phyloP scores from a whole-genome alignment of 2,113 vertebrate genomes.

The Microtus richardsoni region DNA sequence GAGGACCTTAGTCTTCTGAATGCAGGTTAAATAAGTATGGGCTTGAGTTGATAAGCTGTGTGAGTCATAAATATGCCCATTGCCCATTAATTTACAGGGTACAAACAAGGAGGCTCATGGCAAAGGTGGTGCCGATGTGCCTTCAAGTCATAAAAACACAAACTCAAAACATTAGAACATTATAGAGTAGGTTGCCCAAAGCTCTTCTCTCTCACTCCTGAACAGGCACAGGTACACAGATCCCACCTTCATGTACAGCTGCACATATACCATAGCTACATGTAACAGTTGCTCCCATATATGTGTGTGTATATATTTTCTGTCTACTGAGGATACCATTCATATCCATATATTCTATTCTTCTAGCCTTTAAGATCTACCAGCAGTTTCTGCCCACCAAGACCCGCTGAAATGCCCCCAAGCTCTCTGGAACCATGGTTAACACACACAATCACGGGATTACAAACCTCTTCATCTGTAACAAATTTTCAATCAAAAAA shows the following conservation, averaged over 20 bases:
- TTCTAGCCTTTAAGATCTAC: slow-evolving; percentile 45
- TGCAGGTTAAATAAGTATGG: not conserved
- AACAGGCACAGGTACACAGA: not conserved
- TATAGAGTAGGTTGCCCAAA: not conserved
- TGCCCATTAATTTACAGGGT: too few relatives aligned
- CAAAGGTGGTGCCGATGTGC: too few relatives aligned
- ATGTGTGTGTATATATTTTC: not conserved
- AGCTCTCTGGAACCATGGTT: slow-evolving; percentile 65
- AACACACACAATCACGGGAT: slow-evolving; percentile 64
- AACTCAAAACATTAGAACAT: not conserved
- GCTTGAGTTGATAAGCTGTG: not conserved
- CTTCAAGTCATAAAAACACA: not conserved
- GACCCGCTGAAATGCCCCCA: slow-evolving; percentile 69
- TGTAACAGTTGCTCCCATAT: not conserved
- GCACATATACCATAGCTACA: not conserved
- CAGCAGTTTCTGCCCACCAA: slow-evolving; percentile 68
- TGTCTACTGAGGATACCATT: not conserved
- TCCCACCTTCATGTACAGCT: not conserved
- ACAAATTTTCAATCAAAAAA: slow-evolving; percentile 79
- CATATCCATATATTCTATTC: not conserved
- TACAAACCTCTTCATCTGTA: slow-evolving; percentile 66
- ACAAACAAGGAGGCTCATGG: not conserved
- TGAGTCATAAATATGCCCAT: not conserved
- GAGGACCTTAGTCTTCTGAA: not conserved
- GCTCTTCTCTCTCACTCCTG: too few relatives aligned